Evolutionary conservation across 2,113 vertebrate genomes (phyloP), one percentile per base, ranked within the genome.

Genomic region (Pseudorectes ferrugineus): DNA sequence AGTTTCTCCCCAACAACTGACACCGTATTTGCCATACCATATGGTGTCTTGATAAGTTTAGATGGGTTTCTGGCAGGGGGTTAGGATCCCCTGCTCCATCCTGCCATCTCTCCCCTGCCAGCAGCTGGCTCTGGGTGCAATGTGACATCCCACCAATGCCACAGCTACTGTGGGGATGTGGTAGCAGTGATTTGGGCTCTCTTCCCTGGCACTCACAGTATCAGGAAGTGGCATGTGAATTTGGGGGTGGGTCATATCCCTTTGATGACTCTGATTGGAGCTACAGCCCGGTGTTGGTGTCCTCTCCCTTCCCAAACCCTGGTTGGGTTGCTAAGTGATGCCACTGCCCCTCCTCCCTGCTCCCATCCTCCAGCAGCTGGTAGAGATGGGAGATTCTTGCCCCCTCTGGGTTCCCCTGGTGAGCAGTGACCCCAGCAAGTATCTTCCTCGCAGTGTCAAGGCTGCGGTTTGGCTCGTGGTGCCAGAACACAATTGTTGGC

Each of bases 81-180:
- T 58, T 35, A 43, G 48, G 33, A 42, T 42, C 17, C 17, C 28
- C 9, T 35, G 21, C 36, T 74, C 45, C n/a, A 51, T 38, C 36
- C 46, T 66, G 25, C 70, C 55, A 40, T 21, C 35, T 33, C 28
- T 78, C 25, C 17, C 17, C 38, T 28, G 35, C 25, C 10, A 8
- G 46, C 13, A 58, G 23, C 0, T 3, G 58, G 57, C 12, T 49
- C 2, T 9, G 28, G 20, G 38, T 49, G 45, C 1, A 3, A 33
- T 11, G 45, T 33, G 28, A 52, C 8, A 11, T 26, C 22, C n/a
- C 6, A 2, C 17, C 40, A 85, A 25, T 20, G 9, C 18, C 20
- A 14, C 1, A 14, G 58, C 26, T 75, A 31, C 62, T n/a, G 13
- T 0, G 0, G 22, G 45, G 11, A 23, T 49, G 18, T 1, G 3